Evolutionary conservation across 2,888 invertebrate genomes (phyloP).

Genomic region (Trilocha varians): DNA sequence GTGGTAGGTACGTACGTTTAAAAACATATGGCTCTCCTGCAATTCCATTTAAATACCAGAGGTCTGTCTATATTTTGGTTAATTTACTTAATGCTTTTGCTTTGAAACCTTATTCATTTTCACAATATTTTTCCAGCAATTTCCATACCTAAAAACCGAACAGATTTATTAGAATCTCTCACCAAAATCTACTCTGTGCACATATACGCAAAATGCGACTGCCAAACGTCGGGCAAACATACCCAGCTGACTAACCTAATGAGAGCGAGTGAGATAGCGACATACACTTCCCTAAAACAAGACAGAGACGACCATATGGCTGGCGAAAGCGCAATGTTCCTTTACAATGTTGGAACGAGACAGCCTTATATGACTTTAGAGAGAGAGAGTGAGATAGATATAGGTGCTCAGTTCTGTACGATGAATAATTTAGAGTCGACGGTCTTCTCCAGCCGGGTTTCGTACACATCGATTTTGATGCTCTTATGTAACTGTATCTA

Average conservation of each 20-base stretch:
- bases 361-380: conserved; percentile 10
- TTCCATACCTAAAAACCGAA: conserved; percentile 1
- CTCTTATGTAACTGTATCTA: conserved; percentile 9
- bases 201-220: conserved; percentile 51
- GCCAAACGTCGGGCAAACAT: conserved; percentile 66
- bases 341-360: conserved; percentile 33
- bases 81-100: too few relatives aligned
- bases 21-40: too few relatives aligned
- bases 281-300: conserved; percentile 14
- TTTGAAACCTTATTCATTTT: too few relatives aligned
- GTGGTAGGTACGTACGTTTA: too few relatives aligned
- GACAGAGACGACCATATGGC: conserved; percentile 49
- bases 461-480: conserved; percentile 31
- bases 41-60: too few relatives aligned
- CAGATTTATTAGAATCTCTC: conserved; percentile 12
- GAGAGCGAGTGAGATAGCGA: conserved; percentile 50
- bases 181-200: conserved; percentile 26
- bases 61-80: too few relatives aligned
- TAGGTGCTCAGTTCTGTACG: conserved; percentile 55
- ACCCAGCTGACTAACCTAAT: conserved; percentile 64
- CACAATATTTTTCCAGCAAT: too few relatives aligned
- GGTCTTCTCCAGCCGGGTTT: conserved; percentile 43
- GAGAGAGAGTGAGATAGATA: conserved; percentile 30
- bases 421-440: conserved; percentile 64
- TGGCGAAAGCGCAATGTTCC: conserved; percentile 65